phyloP scores from a whole-genome alignment of 1,140 invertebrate genomes.

The Anastrepha obliqua region DNA sequence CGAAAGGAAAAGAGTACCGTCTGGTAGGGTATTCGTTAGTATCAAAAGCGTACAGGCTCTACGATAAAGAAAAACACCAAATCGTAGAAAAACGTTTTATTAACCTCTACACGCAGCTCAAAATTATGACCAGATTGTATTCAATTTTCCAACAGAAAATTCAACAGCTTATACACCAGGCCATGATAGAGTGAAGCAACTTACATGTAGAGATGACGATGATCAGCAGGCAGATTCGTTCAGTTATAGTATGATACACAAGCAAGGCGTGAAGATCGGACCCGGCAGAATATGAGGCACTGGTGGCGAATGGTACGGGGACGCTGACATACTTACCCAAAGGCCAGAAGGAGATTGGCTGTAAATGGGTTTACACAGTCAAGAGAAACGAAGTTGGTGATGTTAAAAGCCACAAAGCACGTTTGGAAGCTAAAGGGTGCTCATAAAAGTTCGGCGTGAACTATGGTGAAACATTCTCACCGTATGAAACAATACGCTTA shows the following conservation, averaged over 20 bases:
- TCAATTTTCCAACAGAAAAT: background rate
- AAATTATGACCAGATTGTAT: too few relatives aligned
- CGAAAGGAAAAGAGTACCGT: constrained; percentile 58
- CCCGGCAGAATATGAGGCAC: too few relatives aligned
- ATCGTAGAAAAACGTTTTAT: too few relatives aligned
- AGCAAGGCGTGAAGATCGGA: too few relatives aligned
- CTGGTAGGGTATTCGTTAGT: constrained; percentile 61
- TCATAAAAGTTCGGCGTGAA: constrained; percentile 42
- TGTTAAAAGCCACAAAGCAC: constrained; percentile 49
- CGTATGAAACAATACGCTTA: constrained; percentile 46
- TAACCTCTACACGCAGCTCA: too few relatives aligned
- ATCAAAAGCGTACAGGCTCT: constrained; percentile 52
- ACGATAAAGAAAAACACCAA: background rate
- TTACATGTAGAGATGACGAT: background rate
- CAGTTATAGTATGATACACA: too few relatives aligned
- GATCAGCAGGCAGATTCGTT: too few relatives aligned
- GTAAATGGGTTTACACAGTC: too few relatives aligned
- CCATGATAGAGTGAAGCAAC: background rate
- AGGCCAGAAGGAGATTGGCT: too few relatives aligned
- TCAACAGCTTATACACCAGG: background rate
- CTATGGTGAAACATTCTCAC: constrained; percentile 49
- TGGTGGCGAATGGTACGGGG: too few relatives aligned
- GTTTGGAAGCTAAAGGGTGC: constrained; percentile 49
- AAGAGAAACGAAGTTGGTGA: too few relatives aligned
- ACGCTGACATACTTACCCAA: too few relatives aligned